These are phyloP conservation scores for Thecocarcelia acutangulata DNA, from an alignment of 2,888 invertebrate genomes.

Conservation along the genomic window DNA sequence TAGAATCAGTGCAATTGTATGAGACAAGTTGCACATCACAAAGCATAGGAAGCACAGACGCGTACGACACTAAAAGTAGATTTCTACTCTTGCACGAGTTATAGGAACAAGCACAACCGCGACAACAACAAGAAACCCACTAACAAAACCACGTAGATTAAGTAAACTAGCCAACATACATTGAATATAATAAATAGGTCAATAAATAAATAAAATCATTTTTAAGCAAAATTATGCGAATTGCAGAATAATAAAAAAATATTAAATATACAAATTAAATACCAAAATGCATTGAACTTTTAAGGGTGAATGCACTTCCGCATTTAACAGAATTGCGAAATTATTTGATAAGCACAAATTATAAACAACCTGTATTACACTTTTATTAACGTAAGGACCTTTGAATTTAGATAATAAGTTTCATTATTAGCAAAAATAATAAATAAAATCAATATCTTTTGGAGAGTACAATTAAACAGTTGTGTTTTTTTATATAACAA, in stretches of 20 bases:
- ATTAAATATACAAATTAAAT: too few species aligned
- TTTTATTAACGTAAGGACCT: background rate
- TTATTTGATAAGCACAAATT: too few species aligned
- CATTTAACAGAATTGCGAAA: too few species aligned
- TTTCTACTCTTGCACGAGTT: background rate
- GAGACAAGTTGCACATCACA: too few species aligned
- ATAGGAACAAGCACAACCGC: background rate
- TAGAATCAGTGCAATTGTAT: too few species aligned
- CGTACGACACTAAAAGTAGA: too few species aligned
- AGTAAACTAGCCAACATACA: background rate
- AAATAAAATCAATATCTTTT: background rate
- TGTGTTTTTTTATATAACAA: background rate
- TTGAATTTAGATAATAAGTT: constrained; percentile 5
- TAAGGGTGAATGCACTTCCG: background rate
- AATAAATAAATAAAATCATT: constrained; percentile 3
- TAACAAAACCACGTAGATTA: background rate
- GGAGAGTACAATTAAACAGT: background rate
- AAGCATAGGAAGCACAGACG: too few species aligned
- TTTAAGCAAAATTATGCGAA: background rate
- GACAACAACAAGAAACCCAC: constrained; percentile 3
- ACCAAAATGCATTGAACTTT: constrained; percentile 1
- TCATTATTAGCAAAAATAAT: background rate
- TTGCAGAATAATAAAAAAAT: background rate
- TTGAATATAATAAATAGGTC: background rate
- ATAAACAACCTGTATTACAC: too few species aligned